Base-by-base conservation (phyloP, 2,888 invertebrate genomes). In the Apantesis nais region DNA sequence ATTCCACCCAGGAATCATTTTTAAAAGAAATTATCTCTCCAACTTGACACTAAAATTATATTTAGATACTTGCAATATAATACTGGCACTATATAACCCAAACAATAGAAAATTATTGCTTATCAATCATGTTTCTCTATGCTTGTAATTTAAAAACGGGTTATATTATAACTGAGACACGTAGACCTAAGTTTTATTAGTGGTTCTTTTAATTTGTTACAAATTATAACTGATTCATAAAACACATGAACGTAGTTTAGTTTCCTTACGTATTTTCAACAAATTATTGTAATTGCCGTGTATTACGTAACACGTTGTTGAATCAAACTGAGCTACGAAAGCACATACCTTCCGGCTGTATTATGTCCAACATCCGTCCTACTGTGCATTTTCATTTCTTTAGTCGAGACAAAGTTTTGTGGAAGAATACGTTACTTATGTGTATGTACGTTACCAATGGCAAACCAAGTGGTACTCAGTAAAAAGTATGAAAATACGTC, bases 291-390 rank as follows among this genome's bases (percentile, higher is more conserved):
- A 39, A 61, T 68, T 39, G 48, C 31, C 63, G 3, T 41, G 41
- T 71, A 77, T 72, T 67, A 80, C 41, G 67, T 74, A 74, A 77
- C 78, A 78, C 68, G 74, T 77, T 77, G 77, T 80, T 82, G 75
- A 81, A 83, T 81, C 80, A 78, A 79, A 77, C 71, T 74, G 80
- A 78, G 83, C 77, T 85, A 81, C 90, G 93, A 90, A 92, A 90
- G 89, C 87, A 83, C 86, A 86, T 87, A 87, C n/a, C n/a, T 90
- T 89, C 88, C 87, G 88, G 88, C 88, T 85, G 88, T 89, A 85
- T 84, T 83, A 85, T 88, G 86, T 86, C 88, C 87, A 90, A 92
- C 90, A 89, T 93, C 92, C 93, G 92, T 79, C 87, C 86, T 83
- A 88, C 93, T 92, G 89, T 92, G 80, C 78, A 77, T 84, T 80